Conservation (phyloP, 2,888 invertebrate genomes). For the Chrysotoxum bicinctum region DNA sequence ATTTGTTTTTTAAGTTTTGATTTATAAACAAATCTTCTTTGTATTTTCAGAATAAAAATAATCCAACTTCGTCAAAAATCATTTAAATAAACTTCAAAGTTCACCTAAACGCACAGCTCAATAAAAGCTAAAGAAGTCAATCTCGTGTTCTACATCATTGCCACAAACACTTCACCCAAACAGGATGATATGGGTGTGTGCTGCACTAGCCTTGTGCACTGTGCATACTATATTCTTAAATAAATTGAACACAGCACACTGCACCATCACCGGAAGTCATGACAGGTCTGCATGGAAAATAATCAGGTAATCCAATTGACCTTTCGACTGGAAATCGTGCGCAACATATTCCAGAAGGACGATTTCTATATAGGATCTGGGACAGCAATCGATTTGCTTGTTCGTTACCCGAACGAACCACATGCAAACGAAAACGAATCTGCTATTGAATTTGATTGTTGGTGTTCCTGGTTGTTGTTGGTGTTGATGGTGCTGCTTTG, state of each 20-base stretch:
- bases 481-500: neutral
- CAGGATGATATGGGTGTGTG: slow-evolving; percentile 1
- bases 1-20: too few relatives aligned
- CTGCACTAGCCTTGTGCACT: neutral
- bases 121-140: neutral
- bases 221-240: slow-evolving; percentile 14
- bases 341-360: slow-evolving; percentile 36
- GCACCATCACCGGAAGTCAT: slow-evolving; percentile 51
- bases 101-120: neutral
- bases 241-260: slow-evolving; percentile 38
- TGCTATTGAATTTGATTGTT: slow-evolving; percentile 57
- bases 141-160: slow-evolving; percentile 1
- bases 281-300: slow-evolving; percentile 52
- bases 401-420: slow-evolving; percentile 12
- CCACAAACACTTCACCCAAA: slow-evolving; percentile 4
- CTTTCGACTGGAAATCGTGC: slow-evolving; percentile 60
- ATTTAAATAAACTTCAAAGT: neutral
- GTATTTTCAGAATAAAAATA: too few relatives aligned
- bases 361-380: neutral
- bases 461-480: slow-evolving; percentile 10
- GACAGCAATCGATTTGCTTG: slow-evolving; percentile 36
- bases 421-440: slow-evolving; percentile 53
- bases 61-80: too few relatives aligned
- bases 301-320: slow-evolving; percentile 67
- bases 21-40: too few relatives aligned